phyloP scores from a whole-genome alignment of 2,888 invertebrate species.

The Machimus atricapillus region DNA sequence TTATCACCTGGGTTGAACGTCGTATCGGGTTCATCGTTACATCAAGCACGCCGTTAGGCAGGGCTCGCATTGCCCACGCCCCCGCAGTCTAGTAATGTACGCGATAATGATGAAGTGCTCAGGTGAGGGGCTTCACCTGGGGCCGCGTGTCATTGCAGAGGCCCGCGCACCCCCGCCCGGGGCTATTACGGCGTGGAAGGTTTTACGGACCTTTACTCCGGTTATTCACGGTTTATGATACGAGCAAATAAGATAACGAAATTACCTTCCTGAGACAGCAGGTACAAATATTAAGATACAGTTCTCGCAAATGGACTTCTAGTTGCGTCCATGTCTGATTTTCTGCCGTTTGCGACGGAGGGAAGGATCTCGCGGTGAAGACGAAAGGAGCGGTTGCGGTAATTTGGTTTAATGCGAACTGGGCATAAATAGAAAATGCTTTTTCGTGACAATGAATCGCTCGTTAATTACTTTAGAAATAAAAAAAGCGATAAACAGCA shows the following conservation, averaged over 20 bases:
- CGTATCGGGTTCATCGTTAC: constrained; percentile 32
- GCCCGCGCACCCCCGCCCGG: background rate
- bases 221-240: constrained; percentile 31
- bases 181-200: background rate
- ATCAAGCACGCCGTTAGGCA: constrained; percentile 13
- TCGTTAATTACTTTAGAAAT: constrained; percentile 21
- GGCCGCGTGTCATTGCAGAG: background rate
- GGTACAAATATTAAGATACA: constrained; percentile 3
- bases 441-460: constrained; percentile 16
- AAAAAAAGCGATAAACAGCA: background rate
- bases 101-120: constrained; percentile 31
- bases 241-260: constrained; percentile 24
- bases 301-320: background rate
- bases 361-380: background rate
- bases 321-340: background rate
- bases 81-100: constrained; percentile 7
- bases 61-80: background rate
- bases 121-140: background rate
- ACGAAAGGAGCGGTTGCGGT: background rate
- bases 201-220: constrained; percentile 1
- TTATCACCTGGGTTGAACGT: background rate
- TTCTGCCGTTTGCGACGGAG: background rate
- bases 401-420: background rate
- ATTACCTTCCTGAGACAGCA: background rate
- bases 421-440: constrained; percentile 17